Evolutionary conservation across 1,140 invertebrate species (phyloP), one percentile per base, ranked within the genome.

Genomic region (Drosophila auraria): DNA sequence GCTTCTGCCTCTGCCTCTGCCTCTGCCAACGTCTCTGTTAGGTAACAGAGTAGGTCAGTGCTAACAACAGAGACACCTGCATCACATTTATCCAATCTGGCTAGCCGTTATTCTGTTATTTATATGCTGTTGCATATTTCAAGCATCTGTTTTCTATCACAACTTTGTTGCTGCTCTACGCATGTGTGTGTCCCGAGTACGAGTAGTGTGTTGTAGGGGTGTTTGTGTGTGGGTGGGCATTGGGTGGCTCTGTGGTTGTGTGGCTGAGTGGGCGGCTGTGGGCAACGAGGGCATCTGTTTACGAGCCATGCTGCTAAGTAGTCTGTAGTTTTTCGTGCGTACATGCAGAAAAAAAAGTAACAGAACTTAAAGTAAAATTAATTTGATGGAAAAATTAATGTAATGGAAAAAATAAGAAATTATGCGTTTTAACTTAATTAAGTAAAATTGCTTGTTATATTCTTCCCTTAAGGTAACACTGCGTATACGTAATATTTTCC

Each of bases 71-170:
- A 54, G 51, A 61, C 64, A 71, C 68, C 68, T 77, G 77, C 78
- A 71, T 49, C 38, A 60, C 62, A 33, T 44, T 79, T 78, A 56
- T 69, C 49, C 78, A 84, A 89, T 90, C 82, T 81, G 81, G 78
- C 81, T 89, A 82, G 84, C 78, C 82, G 66, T 70, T 72, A 89
- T 79, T 78, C 84, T 90, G 78, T 90, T 89, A 84, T 89, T 89
- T 82, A 89, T 87, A 71, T 82, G 81, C 78, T 87, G 84, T 87
- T 87, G 86, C 84, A 87, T 87, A 87, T 79, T 90, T 84, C 58
- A 82, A 73, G 69, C 68, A 71, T 71, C 64, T 71, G 68, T 71
- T 71, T 71, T 71, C 68, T 71, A 87, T 87, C 83, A 80, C 79
- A 80, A 77, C 64, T 80, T 77, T 87, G 83, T 82, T 82, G 76